These are phyloP conservation scores for Tricholauxania praeusta DNA, from an alignment of 2,888 invertebrate genomes.

Conservation along the genomic window DNA sequence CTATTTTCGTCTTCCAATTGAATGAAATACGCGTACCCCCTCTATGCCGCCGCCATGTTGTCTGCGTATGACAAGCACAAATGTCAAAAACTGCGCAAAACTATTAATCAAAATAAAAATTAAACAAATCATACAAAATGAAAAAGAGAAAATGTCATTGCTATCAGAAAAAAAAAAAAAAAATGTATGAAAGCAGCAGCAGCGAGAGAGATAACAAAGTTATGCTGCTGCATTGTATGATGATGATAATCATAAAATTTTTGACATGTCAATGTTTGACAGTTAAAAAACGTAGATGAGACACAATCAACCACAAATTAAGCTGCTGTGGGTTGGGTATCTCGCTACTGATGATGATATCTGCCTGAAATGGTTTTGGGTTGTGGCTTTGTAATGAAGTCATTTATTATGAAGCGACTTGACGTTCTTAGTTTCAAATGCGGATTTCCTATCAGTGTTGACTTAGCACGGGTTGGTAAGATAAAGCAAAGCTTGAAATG, in stretches of 20 bases:
- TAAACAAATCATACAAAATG: slow-evolving; percentile 26
- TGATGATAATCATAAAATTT: background rate
- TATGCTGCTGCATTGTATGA: background rate
- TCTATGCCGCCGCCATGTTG: background rate
- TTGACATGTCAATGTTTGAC: slow-evolving; percentile 13
- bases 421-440: no score
- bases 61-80: slow-evolving; percentile 26
- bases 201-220: background rate
- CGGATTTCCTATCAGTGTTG: no score
- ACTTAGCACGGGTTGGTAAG: no score
- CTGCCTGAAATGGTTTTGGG: background rate
- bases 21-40: slow-evolving; percentile 3
- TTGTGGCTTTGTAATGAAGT: background rate
- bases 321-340: background rate
- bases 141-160: background rate
- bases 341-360: background rate
- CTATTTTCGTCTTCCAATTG: background rate
- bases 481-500: no score
- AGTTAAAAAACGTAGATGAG: slow-evolving; percentile 5
- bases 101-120: slow-evolving; percentile 37
- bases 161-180: background rate
- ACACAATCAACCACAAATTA: slow-evolving; percentile 3
- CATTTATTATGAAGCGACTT: background rate
- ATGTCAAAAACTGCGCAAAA: slow-evolving; percentile 30
- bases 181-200: background rate